Evolutionary conservation across 2,888 invertebrate genomes (phyloP), one percentile per base, ranked within the genome.

Genomic region (Caenorhabditis uteleia): DNA sequence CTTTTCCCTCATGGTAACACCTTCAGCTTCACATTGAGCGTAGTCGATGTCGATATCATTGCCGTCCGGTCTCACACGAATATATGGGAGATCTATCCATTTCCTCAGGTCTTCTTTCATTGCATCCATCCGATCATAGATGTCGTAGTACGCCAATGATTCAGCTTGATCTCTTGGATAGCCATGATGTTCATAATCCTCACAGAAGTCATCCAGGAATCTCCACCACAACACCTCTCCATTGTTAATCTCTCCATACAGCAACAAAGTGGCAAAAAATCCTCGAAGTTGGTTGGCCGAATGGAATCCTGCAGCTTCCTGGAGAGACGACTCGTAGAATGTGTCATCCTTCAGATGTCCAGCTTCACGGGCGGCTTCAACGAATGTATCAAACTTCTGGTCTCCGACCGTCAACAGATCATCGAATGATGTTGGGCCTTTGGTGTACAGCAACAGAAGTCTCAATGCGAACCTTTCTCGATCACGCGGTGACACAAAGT

Each of bases 401-500:
- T 49, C 58, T 2, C 34, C 16, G 26, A 54, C 45, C 1, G 58
- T 65, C 0, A 36, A 27, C 0, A 65, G 31, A 31, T 59, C 20
- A 6, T 54, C 59, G 16, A 55, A 65, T 14, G 20, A 42, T 0
- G 29, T 50, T 0, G 49, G 42, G 10, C 55, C 59, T 3, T 31
- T 44, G 1, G 20, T 25, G 31, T 48, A 27, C 26, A 64, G 46
- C 12, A 64, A 46, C 12, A 64, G 36, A 2, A 39, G 23, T 2
- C 58, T 34, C 4, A 64, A 46, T 3, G 56, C 44, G 14, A 36
- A 64, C 27, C 49, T n/a, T 46, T 64, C 64, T 1, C 20, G 43
- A 16, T 64, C 54, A 20, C 26, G 10, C 3, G 64, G 58, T 2
- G 58, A 49, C 2, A 50, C 49, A 18, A 39, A 54, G 21, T 65